A percentile compares a stretch with the other conserved stretches of the same genome.
Evolutionary conservation across 2,113 vertebrate genomes (phyloP).

Genomic region (Daboia siamensis): DNA sequence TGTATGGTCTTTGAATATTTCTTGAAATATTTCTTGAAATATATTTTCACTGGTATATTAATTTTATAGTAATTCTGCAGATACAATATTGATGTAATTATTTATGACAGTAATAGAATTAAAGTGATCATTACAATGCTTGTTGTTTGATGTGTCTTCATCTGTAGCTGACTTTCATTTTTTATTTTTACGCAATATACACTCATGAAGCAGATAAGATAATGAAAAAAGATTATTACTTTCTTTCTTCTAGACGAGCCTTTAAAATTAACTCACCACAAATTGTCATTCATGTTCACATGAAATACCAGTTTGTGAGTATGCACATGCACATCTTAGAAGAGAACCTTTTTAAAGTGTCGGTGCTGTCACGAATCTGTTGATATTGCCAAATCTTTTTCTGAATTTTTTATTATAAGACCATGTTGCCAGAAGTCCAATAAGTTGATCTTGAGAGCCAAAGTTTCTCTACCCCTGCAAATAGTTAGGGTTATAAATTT

Average conservation of each 20-base stretch:
- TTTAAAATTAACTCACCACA: background rate
- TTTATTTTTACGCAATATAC: background rate
- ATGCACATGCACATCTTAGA: background rate
- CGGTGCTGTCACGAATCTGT: background rate
- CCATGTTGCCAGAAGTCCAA: background rate
- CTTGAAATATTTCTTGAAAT: constrained; percentile 35
- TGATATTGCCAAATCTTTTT: background rate
- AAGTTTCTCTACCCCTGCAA: background rate
- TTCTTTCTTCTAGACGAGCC: background rate
- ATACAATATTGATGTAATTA: constrained; percentile 47
- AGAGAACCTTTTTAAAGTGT: background rate
- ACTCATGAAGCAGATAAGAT: background rate
- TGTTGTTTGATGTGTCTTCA: background rate
- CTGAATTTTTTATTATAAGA: background rate
- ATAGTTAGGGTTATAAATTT: background rate
- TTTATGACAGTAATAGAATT: constrained; percentile 37
- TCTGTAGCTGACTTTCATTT: background rate
- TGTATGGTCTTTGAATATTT: constrained; percentile 28
- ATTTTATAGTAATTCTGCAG: constrained; percentile 34
- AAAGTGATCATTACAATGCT: background rate
- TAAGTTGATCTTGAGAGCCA: background rate
- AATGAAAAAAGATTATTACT: background rate
- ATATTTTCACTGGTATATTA: constrained; percentile 46
- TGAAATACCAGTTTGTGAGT: background rate
- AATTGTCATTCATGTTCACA: background rate